Base-by-base conservation (phyloP, 2,888 invertebrate species). In the Sisyra nigra region DNA sequence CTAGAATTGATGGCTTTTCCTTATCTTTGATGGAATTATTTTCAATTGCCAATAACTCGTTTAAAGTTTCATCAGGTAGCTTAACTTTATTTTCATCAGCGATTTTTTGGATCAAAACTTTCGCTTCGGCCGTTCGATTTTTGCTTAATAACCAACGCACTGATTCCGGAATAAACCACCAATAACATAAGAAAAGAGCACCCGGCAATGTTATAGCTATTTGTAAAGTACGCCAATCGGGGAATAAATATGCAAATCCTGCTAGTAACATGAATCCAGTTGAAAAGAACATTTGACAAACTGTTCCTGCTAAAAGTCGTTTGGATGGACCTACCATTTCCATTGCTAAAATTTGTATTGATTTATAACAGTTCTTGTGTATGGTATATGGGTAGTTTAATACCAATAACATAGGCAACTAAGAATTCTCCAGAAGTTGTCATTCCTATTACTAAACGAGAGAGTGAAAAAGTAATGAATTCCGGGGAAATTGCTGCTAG, bases 111-210 rank as follows among this genome's bases (percentile, higher is more conserved):
- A 83, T 68, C 15, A 74, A 62, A 35, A 60, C 60, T 48, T 74
- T 72, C 1, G 81, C 81, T 54, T 74, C 74, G 19, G 69, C 65
- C 11, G 68, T 63, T 24, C 72, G 68, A 31, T 75, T 74, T 53
- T 77, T 74, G 0, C 74, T 70, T 41, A 81, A 54, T 46, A 82
- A 58, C 82, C 82, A 83, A 40, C 82, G 67, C 6, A 76, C 72
- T 0, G 81, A 82, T 59, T 83, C 82, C 1, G 82, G 82, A 52
- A 83, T 72, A 46, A 81, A 71, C 80, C 80, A 81, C 67, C 77
- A 79, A 55, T 81, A 82, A 40, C 68, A 62, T 51, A 81, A 63
- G 54, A 81, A 80, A 5, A 74, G 53, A 8, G 78, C 51, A 13
- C 80, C 79, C 1, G 83, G 82, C 36, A 80, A 53, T 1, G 81